Evolutionary conservation across 2,797 vertebrate genomes (phyloP), one percentile per base, ranked within the genome.

Genomic region (Moxostoma hubbsi): DNA sequence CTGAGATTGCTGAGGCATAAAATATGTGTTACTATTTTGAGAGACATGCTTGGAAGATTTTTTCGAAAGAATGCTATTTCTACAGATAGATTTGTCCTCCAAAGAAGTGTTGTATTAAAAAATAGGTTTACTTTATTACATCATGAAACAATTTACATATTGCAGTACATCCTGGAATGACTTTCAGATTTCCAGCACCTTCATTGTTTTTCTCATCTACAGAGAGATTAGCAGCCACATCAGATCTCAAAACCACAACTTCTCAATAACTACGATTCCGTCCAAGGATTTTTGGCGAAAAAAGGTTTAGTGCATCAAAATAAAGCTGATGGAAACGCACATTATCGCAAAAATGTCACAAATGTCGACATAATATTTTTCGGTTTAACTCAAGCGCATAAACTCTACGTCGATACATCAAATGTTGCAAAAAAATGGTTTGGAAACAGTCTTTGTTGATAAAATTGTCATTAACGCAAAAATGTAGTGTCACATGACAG

Each of bases 11-110:
- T 65, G 61, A 79, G 61, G 62, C 69, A 65, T 58, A 58, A 71
- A 66, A 72, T 72, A 50, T 64, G 45, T 43, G 45, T 51, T 58
- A 16, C 77, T 79, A 65, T 73, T 72, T 79, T 50, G 5, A 72
- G 77, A 65, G 10, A 1, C 1, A 18, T 45, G 15, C 72, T 72
- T 51, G 10, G 12, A 70, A 24, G 24, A 18, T 9, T 43, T 24
- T 10, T 59, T 24, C 24, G 18, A 77, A 78, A 78, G 61, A 69
- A 54, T 55, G 76, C 36, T 70, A 50, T 46, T 62, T 69, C 58
- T 69, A 50, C 77, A 72, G 43, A 64, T 36, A 63, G 50, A 57
- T 49, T 55, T 63, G 43, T 58, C 50, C 68, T 65, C 50, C 68
- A 47, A 9, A 45, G 9, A 53, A 55, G 18, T 45, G 24, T 10